Percentiles rank a stretch among this genome's conserved stretches.
phyloP scores from a whole-genome alignment of 1,140 invertebrate genomes.

The Anoplolepis gracilipes region DNA sequence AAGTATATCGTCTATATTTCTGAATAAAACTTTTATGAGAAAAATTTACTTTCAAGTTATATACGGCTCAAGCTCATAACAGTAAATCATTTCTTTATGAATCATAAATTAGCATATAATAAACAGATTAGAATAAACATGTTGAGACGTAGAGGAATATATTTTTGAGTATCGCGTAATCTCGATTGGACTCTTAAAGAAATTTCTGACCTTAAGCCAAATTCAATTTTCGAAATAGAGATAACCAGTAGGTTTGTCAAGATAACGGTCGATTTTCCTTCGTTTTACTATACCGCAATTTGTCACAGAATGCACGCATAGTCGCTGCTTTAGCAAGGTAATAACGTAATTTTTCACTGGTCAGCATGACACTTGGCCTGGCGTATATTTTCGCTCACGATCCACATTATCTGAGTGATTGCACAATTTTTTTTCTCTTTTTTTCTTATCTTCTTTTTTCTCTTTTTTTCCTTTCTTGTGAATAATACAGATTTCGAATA shows the following conservation, averaged over 20 bases:
- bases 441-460: no score
- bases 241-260: constrained; percentile 36
- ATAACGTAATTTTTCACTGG: constrained; percentile 53
- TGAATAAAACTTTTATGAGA: background rate
- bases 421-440: background rate
- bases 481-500: constrained; percentile 28
- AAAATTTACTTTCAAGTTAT: background rate
- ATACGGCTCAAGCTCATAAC: background rate
- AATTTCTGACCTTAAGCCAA: background rate
- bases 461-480: background rate
- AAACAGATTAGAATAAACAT: background rate
- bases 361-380: background rate
- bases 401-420: constrained; percentile 39
- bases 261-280: constrained; percentile 45
- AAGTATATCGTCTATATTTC: background rate
- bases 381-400: constrained; percentile 21
- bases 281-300: constrained; percentile 50
- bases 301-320: constrained; percentile 39
- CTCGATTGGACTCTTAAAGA: background rate
- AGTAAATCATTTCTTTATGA: background rate
- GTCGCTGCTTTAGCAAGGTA: constrained; percentile 9
- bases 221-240: constrained; percentile 50
- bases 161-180: background rate
- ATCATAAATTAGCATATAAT: background rate
- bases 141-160: background rate